A percentile compares a stretch with the other conserved stretches of the same genome.
Conservation (phyloP, 2,797 vertebrate genomes). For the Garrulus glandarius region DNA sequence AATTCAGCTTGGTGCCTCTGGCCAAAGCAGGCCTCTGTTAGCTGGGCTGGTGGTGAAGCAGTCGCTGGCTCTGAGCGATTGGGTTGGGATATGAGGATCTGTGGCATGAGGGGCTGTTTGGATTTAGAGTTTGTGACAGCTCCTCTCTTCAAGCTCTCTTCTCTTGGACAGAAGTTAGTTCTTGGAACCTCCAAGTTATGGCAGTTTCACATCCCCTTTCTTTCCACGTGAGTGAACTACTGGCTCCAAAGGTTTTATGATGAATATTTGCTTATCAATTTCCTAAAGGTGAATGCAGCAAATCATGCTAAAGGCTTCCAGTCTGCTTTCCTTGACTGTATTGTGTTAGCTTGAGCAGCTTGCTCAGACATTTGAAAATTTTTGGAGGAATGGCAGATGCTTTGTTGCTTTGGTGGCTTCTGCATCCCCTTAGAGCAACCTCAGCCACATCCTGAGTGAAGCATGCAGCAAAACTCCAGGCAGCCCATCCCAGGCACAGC, state of each 20-base stretch:
- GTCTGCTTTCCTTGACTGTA: background rate
- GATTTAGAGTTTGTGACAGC: background rate
- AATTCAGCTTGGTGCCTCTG: background rate
- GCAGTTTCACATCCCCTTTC: background rate
- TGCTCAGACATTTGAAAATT: background rate
- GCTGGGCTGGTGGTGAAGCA: background rate
- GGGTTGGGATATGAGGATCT: background rate
- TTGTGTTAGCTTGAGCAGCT: background rate
- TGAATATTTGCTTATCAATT: background rate
- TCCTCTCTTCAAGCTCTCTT: background rate
- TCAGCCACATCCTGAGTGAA: background rate
- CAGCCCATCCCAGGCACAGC: background rate
- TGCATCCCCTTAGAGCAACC: background rate
- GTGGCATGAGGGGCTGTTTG: background rate
- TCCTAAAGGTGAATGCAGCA: background rate
- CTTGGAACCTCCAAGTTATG: background rate
- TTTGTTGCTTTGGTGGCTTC: background rate
- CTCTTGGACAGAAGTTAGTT: background rate
- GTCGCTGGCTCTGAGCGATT: accelerated
- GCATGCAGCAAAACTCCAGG: background rate
- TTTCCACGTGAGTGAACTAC: background rate
- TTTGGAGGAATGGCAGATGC: background rate
- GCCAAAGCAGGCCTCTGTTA: background rate
- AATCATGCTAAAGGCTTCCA: background rate
- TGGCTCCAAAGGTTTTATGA: background rate